Conservation (phyloP, 2,888 invertebrate genomes). For the Nomada hirtipes region DNA sequence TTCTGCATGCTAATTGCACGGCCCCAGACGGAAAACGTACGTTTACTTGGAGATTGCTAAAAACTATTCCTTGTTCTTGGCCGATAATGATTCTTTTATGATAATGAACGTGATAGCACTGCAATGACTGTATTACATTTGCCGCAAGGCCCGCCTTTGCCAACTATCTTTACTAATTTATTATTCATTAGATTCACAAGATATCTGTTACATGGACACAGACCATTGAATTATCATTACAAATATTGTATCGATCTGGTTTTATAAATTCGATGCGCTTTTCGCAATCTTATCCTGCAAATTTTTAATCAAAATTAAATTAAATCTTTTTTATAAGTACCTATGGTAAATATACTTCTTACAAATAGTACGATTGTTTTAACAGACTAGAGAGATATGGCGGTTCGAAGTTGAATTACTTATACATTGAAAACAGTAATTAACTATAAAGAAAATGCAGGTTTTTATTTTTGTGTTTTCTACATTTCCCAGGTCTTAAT, state of each 20-base stretch:
- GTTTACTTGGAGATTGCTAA: constrained; percentile 3
- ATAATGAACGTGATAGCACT: constrained; percentile 42
- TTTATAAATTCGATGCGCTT: constrained; percentile 2
- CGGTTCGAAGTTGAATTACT: too few relatives aligned
- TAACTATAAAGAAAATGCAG: too few relatives aligned
- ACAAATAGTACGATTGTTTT: too few relatives aligned
- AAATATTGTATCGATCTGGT: constrained; percentile 3
- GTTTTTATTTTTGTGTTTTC: too few relatives aligned
- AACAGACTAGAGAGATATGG: too few relatives aligned
- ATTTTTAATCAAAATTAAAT: background rate
- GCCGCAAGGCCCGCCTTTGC: background rate
- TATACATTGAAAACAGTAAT: too few relatives aligned
- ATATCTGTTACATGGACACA: constrained; percentile 16
- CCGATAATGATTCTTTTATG: constrained; percentile 47
- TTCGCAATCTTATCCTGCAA: background rate
- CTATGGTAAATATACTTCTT: background rate
- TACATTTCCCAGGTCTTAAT: too few relatives aligned
- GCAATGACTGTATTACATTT: constrained; percentile 38
- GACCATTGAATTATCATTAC: constrained; percentile 22
- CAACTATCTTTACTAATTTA: constrained; percentile 40
- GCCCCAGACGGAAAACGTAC: background rate
- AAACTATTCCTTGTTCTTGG: constrained; percentile 38
- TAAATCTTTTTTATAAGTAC: background rate
- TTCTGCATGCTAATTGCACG: constrained; percentile 30
- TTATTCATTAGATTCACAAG: constrained; percentile 42